Conservation (phyloP, 2,113 vertebrate species). For the Perognathus longimembris region DNA sequence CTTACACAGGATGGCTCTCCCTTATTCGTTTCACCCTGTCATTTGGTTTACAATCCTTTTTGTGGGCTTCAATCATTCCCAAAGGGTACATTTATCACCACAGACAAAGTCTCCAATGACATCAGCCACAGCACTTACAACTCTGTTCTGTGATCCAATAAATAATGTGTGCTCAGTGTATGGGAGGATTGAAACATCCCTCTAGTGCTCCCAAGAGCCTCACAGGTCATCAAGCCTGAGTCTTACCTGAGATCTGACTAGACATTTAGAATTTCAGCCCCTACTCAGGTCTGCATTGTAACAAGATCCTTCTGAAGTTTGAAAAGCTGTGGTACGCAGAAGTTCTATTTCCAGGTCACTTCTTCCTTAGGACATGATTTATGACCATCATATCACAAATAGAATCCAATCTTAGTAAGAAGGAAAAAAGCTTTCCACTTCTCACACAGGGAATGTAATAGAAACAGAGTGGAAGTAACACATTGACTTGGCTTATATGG, state of each 20-base stretch:
- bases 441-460: background rate
- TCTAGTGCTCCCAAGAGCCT: background rate
- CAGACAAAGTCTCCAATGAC: slow-evolving; percentile 66
- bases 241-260: background rate
- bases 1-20: slow-evolving; percentile 54
- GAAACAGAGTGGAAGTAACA: background rate
- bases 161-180: slow-evolving; percentile 66
- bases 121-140: slow-evolving; percentile 73
- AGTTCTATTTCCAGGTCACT: background rate
- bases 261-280: background rate
- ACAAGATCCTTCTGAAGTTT: background rate
- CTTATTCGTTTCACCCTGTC: slow-evolving; percentile 49
- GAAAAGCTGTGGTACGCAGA: background rate
- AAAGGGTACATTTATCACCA: slow-evolving; percentile 74
- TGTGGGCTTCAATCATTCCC: slow-evolving; percentile 68
- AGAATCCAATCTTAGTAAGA: slow-evolving; percentile 11
- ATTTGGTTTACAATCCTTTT: slow-evolving; percentile 70
- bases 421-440: slow-evolving; percentile 20
- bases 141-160: slow-evolving; percentile 70
- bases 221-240: background rate
- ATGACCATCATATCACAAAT: background rate
- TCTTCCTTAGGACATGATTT: background rate
- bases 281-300: background rate
- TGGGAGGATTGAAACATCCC: background rate
- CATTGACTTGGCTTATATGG: background rate